Percentiles rank a stretch among this genome's conserved stretches.
Evolutionary conservation across 2,113 vertebrate species (phyloP).

Genomic region (Athene noctua): DNA sequence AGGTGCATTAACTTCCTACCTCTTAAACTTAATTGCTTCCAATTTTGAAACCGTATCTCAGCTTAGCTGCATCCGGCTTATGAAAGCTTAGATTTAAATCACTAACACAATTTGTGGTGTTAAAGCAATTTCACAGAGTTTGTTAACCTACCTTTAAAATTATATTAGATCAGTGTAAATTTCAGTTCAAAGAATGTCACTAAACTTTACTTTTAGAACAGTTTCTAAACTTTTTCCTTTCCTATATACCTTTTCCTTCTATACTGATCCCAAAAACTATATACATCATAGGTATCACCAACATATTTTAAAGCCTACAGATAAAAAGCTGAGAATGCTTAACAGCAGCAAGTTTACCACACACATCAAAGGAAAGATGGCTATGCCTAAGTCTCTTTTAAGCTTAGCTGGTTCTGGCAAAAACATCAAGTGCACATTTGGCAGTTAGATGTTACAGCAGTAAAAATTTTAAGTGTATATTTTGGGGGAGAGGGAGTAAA

Average conservation of each 20-base stretch:
- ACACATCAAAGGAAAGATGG: not conserved
- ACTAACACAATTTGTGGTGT: not conserved
- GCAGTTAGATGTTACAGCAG: not conserved
- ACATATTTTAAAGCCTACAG: not conserved
- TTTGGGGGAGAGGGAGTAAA: not conserved
- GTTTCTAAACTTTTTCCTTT: not conserved
- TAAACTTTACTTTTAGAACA: not conserved
- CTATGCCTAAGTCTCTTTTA: not conserved
- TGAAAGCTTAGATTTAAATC: not conserved
- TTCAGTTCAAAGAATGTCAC: not conserved
- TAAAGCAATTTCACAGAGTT: not conserved
- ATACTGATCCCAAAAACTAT: not conserved
- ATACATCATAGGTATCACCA: not conserved
- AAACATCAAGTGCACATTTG: not conserved
- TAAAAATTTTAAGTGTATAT: not conserved
- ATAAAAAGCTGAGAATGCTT: not conserved
- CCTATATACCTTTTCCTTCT: not conserved
- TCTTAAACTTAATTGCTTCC: not conserved
- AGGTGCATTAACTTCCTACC: not conserved
- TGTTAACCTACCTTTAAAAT: not conserved
- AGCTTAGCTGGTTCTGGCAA: not conserved
- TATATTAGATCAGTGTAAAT: not conserved
- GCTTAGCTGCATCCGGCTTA: not conserved
- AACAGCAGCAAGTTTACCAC: not conserved
- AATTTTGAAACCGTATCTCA: not conserved